Percentiles rank a stretch among this genome's conserved stretches.
Conservation (phyloP, 1,140 invertebrate species). For the Maniola jurtina region DNA sequence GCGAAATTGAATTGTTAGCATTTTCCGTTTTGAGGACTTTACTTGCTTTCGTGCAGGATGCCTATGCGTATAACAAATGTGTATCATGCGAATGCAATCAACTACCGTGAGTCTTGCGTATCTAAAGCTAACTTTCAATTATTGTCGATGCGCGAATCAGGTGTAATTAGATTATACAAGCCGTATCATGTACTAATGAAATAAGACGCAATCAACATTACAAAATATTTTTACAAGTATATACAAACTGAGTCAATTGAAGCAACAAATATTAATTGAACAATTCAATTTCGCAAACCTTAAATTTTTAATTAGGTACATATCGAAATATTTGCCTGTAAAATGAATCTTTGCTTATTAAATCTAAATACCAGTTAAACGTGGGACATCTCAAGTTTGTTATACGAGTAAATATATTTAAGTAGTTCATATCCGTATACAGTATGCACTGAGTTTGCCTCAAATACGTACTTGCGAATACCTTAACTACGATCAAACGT, state of each 20-base stretch:
- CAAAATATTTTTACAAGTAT: constrained; percentile 43
- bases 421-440: constrained; percentile 27
- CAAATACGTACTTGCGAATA: constrained; percentile 40
- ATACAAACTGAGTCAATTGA: constrained; percentile 31
- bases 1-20: constrained; percentile 77
- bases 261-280: constrained; percentile 45
- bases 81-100: constrained; percentile 70
- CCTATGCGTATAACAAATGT: constrained; percentile 56
- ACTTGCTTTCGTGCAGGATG: constrained; percentile 63
- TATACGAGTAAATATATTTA: constrained; percentile 43
- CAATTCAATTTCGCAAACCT: constrained; percentile 75
- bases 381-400: constrained; percentile 30
- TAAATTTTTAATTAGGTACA: constrained; percentile 22
- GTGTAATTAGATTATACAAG: constrained; percentile 28
- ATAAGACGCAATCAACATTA: constrained; percentile 28
- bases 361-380: constrained; percentile 23
- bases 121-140: constrained; percentile 34
- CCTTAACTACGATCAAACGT: constrained; percentile 61
- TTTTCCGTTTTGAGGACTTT: constrained; percentile 62
- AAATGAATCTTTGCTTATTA: constrained; percentile 20
- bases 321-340: constrained; percentile 9
- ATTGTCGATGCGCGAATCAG: constrained; percentile 31
- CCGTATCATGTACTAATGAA: constrained; percentile 21
- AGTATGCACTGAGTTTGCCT: constrained; percentile 30
- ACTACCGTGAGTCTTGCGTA: constrained; percentile 59